Base-by-base conservation (phyloP, 2,888 invertebrate species). In the Coelogynopora nodosa region DNA sequence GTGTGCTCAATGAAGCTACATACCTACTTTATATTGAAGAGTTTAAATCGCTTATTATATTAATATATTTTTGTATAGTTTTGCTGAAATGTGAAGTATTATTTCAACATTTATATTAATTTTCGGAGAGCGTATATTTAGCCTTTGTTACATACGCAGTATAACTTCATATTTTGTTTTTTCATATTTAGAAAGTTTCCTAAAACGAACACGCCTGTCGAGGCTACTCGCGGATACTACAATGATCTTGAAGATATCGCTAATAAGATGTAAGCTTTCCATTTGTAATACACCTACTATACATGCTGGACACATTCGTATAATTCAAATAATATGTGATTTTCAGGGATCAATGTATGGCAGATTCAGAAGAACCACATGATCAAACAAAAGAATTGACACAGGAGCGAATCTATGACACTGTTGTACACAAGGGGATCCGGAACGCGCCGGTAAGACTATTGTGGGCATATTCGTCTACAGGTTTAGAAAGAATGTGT, bases 401-500 rank as follows among this genome's bases (percentile, higher is more conserved):
- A 5, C 26, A 26, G 29, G 82, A 82, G 28, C 2, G 23, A 82
- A 82, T 82, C 31, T 82, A 82, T 82, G 82, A 82, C 5, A 31
- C 82, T 30, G 82, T 82, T 82, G 82, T 82, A 1, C 82, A 31
- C 31, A 30, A 31, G 18, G 82, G 82, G 27, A 23, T 82, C 2
- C 30, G 31, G 28, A 82, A 13, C 2, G 23, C 5, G 23, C 74
- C 23, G 74, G 74, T 74, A 74, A 23, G 49, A 49, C 18, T 49
- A 13, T 49, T 18, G 10, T 49, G n/a, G n/a, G n/a, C n/a, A n/a
- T n/a, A n/a, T n/a, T n/a, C n/a, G n/a, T n/a, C n/a, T n/a, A n/a
- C n/a, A n/a, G n/a, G n/a, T n/a, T n/a, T n/a, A n/a, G n/a, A n/a
- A n/a, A n/a, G n/a, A n/a, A n/a, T n/a, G n/a, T n/a, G n/a, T n/a